phyloP scores from a whole-genome alignment of 2,113 vertebrate genomes.

The Ammodytes marinus region DNA sequence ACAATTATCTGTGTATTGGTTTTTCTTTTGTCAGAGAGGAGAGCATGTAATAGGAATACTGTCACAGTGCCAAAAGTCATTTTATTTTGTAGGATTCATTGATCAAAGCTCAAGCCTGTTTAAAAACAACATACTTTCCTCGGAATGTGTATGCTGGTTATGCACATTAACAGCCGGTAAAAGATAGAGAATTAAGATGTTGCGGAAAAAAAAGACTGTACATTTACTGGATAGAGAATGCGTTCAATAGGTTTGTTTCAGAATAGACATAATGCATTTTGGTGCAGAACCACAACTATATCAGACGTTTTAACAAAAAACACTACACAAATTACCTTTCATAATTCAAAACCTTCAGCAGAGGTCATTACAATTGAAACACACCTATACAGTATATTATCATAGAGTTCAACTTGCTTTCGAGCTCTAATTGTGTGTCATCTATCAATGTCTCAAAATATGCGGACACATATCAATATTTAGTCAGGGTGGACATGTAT shows the following conservation, averaged over 20 bases:
- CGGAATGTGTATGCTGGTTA: too few species aligned
- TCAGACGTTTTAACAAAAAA: background rate
- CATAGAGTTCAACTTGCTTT: too few species aligned
- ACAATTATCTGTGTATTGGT: constrained; percentile 9
- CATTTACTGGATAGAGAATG: background rate
- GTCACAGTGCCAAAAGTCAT: background rate
- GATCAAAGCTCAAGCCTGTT: background rate
- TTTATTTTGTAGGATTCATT: constrained; percentile 1
- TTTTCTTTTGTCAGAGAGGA: background rate
- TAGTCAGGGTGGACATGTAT: too few species aligned
- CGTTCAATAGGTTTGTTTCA: background rate
- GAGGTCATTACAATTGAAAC: background rate
- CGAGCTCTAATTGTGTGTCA: background rate
- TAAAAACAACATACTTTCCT: background rate
- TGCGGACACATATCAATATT: background rate
- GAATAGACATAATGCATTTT: background rate
- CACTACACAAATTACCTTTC: background rate
- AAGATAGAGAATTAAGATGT: too few species aligned
- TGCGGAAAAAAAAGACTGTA: too few species aligned
- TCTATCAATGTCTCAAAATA: background rate
- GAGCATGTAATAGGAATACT: background rate
- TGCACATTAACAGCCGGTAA: too few species aligned
- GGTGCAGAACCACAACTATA: background rate
- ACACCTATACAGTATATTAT: too few species aligned
- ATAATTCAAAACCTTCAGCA: background rate